phyloP scores from a whole-genome alignment of 1,140 invertebrate genomes.

The Macrobrachium nipponense region DNA sequence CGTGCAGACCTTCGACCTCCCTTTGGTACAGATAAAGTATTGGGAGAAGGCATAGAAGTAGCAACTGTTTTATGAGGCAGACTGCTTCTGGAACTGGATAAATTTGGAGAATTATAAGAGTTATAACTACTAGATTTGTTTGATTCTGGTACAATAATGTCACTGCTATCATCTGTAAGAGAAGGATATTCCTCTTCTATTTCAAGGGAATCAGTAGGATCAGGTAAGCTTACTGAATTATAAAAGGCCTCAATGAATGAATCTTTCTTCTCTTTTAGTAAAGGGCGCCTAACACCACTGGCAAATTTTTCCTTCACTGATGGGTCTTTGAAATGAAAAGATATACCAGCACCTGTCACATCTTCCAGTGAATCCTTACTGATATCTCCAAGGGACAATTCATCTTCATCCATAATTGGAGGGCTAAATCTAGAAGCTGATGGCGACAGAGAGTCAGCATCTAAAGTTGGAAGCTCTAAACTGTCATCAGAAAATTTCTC shows the following conservation, averaged over 20 bases:
- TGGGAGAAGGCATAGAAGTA: neutral
- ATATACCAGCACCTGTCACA: neutral
- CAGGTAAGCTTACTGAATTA: conserved; percentile 10
- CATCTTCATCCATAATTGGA: conserved; percentile 21
- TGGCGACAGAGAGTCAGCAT: conserved; percentile 2
- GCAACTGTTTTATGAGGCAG: neutral
- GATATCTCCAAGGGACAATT: conserved; percentile 36
- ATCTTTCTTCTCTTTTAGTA: conserved; percentile 28
- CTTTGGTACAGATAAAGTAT: conserved; percentile 11
- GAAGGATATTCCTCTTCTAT: conserved; percentile 33
- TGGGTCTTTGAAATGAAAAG: no score
- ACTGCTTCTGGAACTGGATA: conserved; percentile 3
- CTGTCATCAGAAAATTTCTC: conserved; percentile 58
- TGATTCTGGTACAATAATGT: neutral
- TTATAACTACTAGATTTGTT: neutral
- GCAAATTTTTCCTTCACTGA: no score
- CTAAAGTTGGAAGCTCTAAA: conserved; percentile 33
- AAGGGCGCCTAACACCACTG: neutral
- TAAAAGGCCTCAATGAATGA: conserved; percentile 48
- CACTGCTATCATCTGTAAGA: conserved; percentile 36
- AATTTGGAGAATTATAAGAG: conserved; percentile 27
- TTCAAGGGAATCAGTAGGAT: conserved; percentile 11
- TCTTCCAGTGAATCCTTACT: conserved; percentile 59
- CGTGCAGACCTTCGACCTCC: conserved; percentile 11
- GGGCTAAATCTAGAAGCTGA: conserved; percentile 14